These are phyloP conservation scores for Eufriesea mexicana DNA, from an alignment of 1,140 invertebrate species.

Conservation along the genomic window DNA sequence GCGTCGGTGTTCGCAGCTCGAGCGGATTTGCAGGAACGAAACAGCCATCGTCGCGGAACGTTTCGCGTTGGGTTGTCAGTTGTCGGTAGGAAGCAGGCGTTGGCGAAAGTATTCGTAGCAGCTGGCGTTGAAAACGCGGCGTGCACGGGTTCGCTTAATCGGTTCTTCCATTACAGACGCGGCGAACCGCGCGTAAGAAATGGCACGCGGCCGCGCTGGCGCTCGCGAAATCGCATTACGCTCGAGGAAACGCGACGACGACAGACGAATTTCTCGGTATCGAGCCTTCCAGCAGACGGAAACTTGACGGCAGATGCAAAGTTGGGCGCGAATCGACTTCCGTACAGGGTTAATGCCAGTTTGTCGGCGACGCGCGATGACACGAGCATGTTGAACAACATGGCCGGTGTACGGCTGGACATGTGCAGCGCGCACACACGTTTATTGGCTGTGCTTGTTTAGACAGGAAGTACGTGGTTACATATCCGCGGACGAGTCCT, in stretches of 20 bases:
- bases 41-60: neutral
- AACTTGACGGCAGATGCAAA: conserved; percentile 41
- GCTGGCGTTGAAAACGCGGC: conserved; percentile 6
- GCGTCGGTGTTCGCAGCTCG: too few species aligned
- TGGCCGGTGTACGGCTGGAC: neutral
- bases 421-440: neutral
- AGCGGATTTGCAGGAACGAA: neutral
- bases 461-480: conserved; percentile 24
- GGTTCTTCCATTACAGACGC: conserved; percentile 61
- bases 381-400: neutral
- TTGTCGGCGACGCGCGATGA: too few species aligned
- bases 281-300: conserved; percentile 21
- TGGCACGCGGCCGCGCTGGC: neutral
- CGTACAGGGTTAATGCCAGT: too few species aligned
- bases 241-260: conserved; percentile 23
- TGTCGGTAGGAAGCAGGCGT: neutral
- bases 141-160: conserved; percentile 50
- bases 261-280: conserved; percentile 39
- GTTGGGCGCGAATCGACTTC: conserved; percentile 25
- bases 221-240: conserved; percentile 56
- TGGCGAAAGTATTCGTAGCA: neutral
- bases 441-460: conserved; percentile 25
- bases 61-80: neutral
- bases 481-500: conserved; percentile 13
- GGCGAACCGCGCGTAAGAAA: conserved; percentile 16